These are phyloP conservation scores for Lutjanus erythropterus DNA, from an alignment of 2,113 vertebrate genomes.

Conservation along the genomic window DNA sequence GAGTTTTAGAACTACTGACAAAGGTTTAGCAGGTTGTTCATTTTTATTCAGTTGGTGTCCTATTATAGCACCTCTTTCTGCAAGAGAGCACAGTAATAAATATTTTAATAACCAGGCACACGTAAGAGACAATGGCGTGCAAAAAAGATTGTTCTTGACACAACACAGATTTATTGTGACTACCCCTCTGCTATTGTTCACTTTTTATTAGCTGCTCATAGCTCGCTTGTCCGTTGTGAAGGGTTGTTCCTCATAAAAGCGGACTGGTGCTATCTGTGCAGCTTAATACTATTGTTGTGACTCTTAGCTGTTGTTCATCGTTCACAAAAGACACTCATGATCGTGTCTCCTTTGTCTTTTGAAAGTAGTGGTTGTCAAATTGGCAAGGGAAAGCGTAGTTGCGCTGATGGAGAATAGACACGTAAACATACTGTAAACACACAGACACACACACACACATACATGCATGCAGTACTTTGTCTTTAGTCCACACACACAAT, in stretches of 20 bases:
- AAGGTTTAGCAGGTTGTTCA: not conserved
- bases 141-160: conserved; percentile 56
- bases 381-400: not conserved
- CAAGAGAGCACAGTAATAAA: conserved; percentile 51
- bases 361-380: conserved; percentile 26
- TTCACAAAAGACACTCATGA: conserved; percentile 34
- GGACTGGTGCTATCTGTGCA: conserved; percentile 29
- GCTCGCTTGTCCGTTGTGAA: conserved; percentile 23
- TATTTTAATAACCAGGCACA: conserved; percentile 52
- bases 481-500: conserved; percentile 8
- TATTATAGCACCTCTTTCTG: conserved; percentile 25
- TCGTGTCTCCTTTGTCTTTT: conserved; percentile 33
- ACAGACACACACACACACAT: not conserved
- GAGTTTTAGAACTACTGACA: not conserved
- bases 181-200: conserved; percentile 45
- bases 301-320: conserved; percentile 30
- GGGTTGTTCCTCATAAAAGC: conserved; percentile 31
- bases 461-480: not conserved
- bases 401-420: not conserved
- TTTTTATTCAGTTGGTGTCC: conserved; percentile 29
- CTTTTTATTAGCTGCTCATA: conserved; percentile 56
- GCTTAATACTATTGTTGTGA: conserved; percentile 31
- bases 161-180: conserved; percentile 55
- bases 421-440: not conserved
- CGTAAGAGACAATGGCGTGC: conserved; percentile 34